Evolutionary conservation across 1,140 invertebrate species (phyloP), one percentile per base, ranked within the genome.

Genomic region (Monomorium pharaonis): DNA sequence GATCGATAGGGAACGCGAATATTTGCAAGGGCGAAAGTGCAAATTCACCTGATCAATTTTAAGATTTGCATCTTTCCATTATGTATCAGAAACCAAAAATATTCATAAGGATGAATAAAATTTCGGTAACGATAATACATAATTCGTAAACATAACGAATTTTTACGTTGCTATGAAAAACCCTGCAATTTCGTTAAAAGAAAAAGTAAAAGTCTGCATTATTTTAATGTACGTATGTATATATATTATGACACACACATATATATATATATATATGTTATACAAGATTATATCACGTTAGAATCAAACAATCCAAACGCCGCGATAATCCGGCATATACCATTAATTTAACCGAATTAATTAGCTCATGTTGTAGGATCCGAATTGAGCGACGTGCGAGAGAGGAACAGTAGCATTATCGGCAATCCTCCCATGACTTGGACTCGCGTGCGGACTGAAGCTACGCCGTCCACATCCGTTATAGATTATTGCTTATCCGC

Each of bases 401-500:
- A 42, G 33, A n/a, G n/a, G n/a, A n/a, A n/a, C 56, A 16, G 18
- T 1, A 33, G 24, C 14, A 58, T 74, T 58, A 83, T 83, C 47
- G 47, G 21, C 33, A 51, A 42, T 42, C 3, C 65, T 37, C 6
- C n/a, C 62, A 30, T 51, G 37, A 81, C 51, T 81, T 72, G 9
- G 77, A 81, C 37, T 72, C 37, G 78, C 78, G 63, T 47, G 78
- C 37, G 51, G 78, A 72, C 63, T 37, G 62, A 69, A 70, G 77
- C 78, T 49, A 49, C 63, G 47, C 18, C 67, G n/a, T 51, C 37
- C 56, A 12, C 78, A 70, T 70, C 65, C 78, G 78, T 83, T 83
- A 83, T 81, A 81, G 63, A 81, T 83, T 83, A 83, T 83, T 74
- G 78, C 67, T 83, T 83, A 83, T 83, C 78, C 78, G 67, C 67